phyloP scores from a whole-genome alignment of 2,797 vertebrate species.

The Gymnoscopelus microlampas region DNA sequence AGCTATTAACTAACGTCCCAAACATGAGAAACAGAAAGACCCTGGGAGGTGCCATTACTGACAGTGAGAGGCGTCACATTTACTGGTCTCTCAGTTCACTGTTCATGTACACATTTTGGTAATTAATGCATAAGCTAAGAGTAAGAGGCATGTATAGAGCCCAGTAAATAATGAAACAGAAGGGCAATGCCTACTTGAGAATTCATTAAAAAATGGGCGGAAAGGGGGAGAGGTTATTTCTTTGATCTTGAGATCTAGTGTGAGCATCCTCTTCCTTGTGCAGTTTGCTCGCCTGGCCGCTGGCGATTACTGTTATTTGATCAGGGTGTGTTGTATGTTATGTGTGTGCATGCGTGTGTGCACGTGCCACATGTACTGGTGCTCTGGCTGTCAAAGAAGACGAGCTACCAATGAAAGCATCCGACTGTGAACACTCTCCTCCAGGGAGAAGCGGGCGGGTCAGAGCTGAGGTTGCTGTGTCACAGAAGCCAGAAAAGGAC shows the following conservation, averaged over 20 bases:
- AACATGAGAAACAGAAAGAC: too few relatives aligned
- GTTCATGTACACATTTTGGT: too few relatives aligned
- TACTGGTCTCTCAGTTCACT: too few relatives aligned
- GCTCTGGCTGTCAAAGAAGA: slow-evolving; percentile 31
- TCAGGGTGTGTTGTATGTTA: slow-evolving; percentile 2
- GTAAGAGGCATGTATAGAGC: too few relatives aligned
- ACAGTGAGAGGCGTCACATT: too few relatives aligned
- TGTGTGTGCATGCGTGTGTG: slow-evolving; percentile 10
- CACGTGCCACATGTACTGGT: not conserved
- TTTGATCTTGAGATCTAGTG: slow-evolving; percentile 3
- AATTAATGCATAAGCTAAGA: too few relatives aligned
- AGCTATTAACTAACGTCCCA: too few relatives aligned
- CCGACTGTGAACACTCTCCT: slow-evolving; percentile 21
- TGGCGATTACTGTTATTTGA: not conserved
- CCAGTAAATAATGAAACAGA: too few relatives aligned
- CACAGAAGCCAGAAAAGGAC: not conserved
- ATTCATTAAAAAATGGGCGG: not conserved
- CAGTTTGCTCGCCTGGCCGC: slow-evolving; percentile 1
- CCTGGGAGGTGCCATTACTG: too few relatives aligned
- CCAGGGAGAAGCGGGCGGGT: slow-evolving; percentile 16
- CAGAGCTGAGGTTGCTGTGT: not conserved
- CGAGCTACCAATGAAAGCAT: slow-evolving; percentile 8
- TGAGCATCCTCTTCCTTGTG: slow-evolving; percentile 4
- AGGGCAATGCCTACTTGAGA: too few relatives aligned
- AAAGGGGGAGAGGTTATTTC: slow-evolving; percentile 14